phyloP scores from a whole-genome alignment of 2,797 vertebrate genomes.

The Malacoctenus gilli region DNA sequence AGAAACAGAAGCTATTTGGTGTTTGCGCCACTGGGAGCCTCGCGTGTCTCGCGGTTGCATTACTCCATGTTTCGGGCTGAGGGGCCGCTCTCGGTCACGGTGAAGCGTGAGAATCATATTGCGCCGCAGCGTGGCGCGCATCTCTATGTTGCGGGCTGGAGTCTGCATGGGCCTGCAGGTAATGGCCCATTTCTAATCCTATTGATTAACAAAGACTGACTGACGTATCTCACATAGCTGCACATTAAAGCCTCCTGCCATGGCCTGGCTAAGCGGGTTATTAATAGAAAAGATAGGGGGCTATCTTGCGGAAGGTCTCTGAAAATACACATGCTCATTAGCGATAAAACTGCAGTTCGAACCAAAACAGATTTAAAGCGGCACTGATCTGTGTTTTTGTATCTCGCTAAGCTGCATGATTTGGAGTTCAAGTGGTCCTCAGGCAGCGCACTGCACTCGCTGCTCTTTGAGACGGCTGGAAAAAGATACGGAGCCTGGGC shows the following conservation, averaged over 20 bases:
- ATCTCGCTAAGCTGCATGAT: background rate
- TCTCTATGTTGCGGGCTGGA: constrained; percentile 3
- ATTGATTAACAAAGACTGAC: constrained; percentile 11
- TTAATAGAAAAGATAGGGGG: background rate
- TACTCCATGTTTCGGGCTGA: constrained; percentile 20
- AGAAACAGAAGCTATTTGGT: constrained; percentile 58
- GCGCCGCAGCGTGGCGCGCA: background rate
- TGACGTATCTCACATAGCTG: background rate
- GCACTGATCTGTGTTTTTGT: background rate
- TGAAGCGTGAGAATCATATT: constrained; percentile 4
- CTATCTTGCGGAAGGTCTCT: background rate
- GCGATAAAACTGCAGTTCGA: background rate
- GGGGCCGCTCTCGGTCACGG: constrained; percentile 9
- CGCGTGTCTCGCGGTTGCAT: constrained; percentile 45
- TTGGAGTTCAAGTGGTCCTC: background rate
- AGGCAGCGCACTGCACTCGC: background rate
- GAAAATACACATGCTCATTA: background rate
- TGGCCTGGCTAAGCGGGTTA: background rate
- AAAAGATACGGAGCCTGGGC: too few species aligned
- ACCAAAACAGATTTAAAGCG: background rate
- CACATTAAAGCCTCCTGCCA: background rate
- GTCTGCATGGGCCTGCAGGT: background rate
- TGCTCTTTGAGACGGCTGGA: background rate
- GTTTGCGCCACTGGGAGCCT: constrained; percentile 34
- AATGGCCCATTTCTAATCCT: constrained; percentile 9